These are phyloP conservation scores for Heliconius nattereri DNA, from an alignment of 1,140 invertebrate genomes.

Conservation along the genomic window DNA sequence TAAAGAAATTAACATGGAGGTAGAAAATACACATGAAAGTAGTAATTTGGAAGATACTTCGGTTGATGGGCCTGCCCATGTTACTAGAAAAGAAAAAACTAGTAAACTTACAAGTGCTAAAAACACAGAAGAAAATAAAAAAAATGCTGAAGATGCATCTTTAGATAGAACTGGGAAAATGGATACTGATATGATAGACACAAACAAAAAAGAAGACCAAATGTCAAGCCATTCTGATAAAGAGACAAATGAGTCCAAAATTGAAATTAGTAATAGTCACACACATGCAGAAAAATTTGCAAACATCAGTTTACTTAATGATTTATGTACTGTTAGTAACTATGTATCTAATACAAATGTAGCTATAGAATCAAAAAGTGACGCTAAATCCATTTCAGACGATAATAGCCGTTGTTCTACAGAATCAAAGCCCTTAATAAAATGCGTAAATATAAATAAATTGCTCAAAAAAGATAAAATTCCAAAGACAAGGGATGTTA, in stretches of 20 bases:
- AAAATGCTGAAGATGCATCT: neutral
- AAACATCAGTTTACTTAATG: neutral
- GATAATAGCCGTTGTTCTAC: slow-evolving; percentile 29
- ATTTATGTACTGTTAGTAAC: neutral
- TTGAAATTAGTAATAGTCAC: neutral
- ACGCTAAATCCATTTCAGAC: slow-evolving; percentile 20
- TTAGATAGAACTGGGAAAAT: neutral
- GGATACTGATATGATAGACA: neutral
- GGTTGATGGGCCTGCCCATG: neutral
- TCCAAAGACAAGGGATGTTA: slow-evolving; percentile 37
- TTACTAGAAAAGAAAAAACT: neutral
- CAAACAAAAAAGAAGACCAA: neutral
- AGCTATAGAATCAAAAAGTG: neutral
- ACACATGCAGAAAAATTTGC: neutral
- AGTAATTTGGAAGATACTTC: neutral
- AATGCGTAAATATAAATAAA: slow-evolving; percentile 69
- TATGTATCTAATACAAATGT: neutral
- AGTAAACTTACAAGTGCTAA: neutral
- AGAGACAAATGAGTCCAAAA: neutral
- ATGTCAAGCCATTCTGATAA: neutral
- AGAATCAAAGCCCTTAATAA: slow-evolving; percentile 54
- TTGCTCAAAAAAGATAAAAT: slow-evolving; percentile 57
- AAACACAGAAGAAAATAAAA: neutral
- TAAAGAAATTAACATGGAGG: slow-evolving; percentile 1
- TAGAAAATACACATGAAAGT: slow-evolving; percentile 12